Conservation (phyloP, 2,888 invertebrate genomes). For the Phorcus lineatus region DNA sequence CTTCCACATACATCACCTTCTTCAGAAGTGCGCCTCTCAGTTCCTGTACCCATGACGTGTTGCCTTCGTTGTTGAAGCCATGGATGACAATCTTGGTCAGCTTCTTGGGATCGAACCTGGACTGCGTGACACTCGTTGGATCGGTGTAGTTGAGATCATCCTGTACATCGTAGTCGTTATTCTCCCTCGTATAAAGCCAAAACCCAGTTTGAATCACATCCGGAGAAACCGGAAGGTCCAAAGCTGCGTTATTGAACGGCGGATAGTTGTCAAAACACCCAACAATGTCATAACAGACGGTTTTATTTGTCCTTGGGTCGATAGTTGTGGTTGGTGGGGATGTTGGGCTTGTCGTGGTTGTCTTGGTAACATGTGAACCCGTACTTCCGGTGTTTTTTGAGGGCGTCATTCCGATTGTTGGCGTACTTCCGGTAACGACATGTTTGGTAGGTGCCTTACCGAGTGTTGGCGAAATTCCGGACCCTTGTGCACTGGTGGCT, state of each 20-base stretch:
- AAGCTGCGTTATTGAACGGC: conserved; percentile 58
- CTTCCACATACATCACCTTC: not conserved
- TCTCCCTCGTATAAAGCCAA: conserved; percentile 80
- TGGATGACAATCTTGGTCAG: conserved; percentile 93
- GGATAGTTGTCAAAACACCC: conserved; percentile 63
- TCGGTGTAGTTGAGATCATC: conserved; percentile 79
- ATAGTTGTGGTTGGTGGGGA: not conserved
- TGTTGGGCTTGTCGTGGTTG: not conserved
- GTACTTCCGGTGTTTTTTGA: too few relatives aligned
- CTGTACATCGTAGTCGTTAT: conserved; percentile 53
- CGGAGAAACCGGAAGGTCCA: conserved; percentile 56
- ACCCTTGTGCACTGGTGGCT: too few relatives aligned
- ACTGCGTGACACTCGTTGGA: conserved; percentile 83
- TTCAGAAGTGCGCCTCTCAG: conserved; percentile 93
- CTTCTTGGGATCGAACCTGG: conserved; percentile 86
- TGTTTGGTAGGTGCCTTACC: too few relatives aligned
- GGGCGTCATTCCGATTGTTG: too few relatives aligned
- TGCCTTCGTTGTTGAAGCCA: conserved; percentile 90
- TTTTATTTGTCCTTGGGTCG: not conserved
- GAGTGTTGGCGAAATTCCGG: too few relatives aligned
- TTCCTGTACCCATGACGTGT: conserved; percentile 94
- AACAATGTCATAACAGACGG: conserved; percentile 56
- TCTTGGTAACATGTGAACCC: too few relatives aligned
- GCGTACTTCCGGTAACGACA: too few relatives aligned
- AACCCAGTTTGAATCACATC: conserved; percentile 84